phyloP scores from a whole-genome alignment of 2,888 invertebrate genomes.

The Adela reaumurella region DNA sequence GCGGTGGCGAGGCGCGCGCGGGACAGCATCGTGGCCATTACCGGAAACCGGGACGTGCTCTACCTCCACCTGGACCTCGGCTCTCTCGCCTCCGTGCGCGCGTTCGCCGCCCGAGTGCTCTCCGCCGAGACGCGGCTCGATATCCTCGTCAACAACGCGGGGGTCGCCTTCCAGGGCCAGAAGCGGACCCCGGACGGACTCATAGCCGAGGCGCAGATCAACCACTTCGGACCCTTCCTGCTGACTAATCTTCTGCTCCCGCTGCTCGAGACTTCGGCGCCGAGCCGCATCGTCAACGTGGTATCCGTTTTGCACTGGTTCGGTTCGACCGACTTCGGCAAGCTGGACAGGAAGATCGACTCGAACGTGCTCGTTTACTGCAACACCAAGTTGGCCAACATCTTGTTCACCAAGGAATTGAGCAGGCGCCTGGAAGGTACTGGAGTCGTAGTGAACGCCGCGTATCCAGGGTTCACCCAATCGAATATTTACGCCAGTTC shows the following conservation, averaged over 20 bases:
- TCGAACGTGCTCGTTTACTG: conserved; percentile 62
- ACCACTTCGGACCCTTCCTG: conserved; percentile 40
- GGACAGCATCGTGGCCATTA: conserved; percentile 18
- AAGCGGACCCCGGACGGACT: conserved; percentile 60
- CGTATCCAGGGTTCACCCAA: conserved; percentile 80
- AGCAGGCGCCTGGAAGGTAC: conserved; percentile 25
- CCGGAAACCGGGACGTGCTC: conserved; percentile 22
- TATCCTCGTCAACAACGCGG: too few relatives aligned
- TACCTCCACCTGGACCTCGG: conserved; percentile 43
- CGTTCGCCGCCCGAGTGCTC: conserved; percentile 55
- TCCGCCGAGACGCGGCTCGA: conserved; percentile 44
- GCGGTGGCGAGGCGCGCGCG: conserved; percentile 33
- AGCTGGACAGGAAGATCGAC: conserved; percentile 63
- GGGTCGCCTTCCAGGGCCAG: conserved; percentile 32
- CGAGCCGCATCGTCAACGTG: too few relatives aligned
- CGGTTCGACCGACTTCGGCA: conserved; percentile 64
- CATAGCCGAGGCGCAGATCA: conserved; percentile 59
- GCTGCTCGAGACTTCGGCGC: conserved; percentile 24
- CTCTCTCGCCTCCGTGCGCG: conserved; percentile 48
- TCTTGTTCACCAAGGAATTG: too few relatives aligned
- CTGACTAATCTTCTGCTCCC: conserved; percentile 31
- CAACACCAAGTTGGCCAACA: conserved; percentile 31
- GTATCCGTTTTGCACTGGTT: conserved; percentile 61
- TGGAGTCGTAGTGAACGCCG: conserved; percentile 71
- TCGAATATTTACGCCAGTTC: conserved; percentile 69